Percentiles rank a stretch among this genome's conserved stretches.
Conservation (phyloP, 2,113 vertebrate species). For the Onychorhynchus coronatus region DNA sequence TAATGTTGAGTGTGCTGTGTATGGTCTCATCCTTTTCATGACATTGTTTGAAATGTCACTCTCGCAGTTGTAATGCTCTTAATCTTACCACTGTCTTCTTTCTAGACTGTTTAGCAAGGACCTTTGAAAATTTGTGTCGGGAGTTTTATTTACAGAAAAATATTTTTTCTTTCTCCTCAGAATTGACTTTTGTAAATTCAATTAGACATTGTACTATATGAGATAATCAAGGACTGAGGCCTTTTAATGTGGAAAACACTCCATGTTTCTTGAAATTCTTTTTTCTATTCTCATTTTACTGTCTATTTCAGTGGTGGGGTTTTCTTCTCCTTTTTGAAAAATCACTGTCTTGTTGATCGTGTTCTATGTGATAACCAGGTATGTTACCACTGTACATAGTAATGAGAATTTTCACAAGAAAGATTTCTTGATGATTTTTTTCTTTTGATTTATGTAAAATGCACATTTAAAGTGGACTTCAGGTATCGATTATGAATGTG, state of each 20-base stretch:
- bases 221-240: background rate
- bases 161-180: background rate
- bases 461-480: background rate
- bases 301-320: background rate
- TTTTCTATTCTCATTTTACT: background rate
- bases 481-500: background rate
- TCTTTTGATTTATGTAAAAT: background rate
- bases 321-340: background rate
- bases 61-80: background rate
- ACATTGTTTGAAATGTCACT: background rate
- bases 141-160: background rate
- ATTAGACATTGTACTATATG: accelerated
- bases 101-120: background rate
- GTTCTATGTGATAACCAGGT: accelerated
- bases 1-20: accelerated
- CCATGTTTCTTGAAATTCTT: background rate
- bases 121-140: background rate
- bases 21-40: background rate
- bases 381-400: accelerated
- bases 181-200: background rate
- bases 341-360: background rate
- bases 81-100: background rate
- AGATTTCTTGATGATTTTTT: background rate
- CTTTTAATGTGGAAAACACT: background rate
- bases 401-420: background rate